Base-by-base conservation (phyloP, 2,113 vertebrate genomes). In the Bucco capensis region DNA sequence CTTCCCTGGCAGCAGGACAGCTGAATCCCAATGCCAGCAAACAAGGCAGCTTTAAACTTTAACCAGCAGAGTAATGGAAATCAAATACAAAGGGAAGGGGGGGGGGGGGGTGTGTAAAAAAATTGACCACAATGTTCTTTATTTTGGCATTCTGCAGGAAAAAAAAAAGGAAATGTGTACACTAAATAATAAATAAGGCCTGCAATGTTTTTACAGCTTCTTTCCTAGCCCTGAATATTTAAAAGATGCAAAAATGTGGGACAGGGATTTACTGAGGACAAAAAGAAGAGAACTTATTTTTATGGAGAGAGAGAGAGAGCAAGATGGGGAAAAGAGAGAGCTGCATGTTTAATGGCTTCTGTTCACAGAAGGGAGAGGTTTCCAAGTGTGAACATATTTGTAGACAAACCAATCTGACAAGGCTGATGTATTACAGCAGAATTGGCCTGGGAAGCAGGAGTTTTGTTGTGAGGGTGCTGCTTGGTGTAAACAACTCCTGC, bases 1-100 rank as follows among this genome's bases (percentile, higher is more conserved):
- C 83, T 86, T 84, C 95, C 96, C 94, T 96, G 94, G 96, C 86
- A 95, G 96, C 83, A 86, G 86, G 96, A 96, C 97, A 89, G 96
- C 96, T 94, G 97, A 98, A 97, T 94, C 97, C 95, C 77, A 82
- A 90, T 96, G 97, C 73, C 73, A 79, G 54, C 91, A 91, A 98
- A 98, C 97, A 97, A 97, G 97, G 97, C 96, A 60, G 95, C 98
- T 98, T 99, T 98, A 99, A 99, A 98, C 98, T 98, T 99, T 99
- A 98, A 99, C 98, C 97, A 99, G 98, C 97, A 94, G 97, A 66
- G 98, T 98, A 98, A 99, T 99, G 98, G 99, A 99, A 98, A 98
- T 96, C 96, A 97, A 98, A 98, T 97, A 98, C 97, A 96, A 67
- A 96, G 95, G 15, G 51, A 28, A 27, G 50, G 24, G 24, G 49